Evolutionary conservation across 30 jellyfish, hydroid and myxozoan species (phyloP).

Genomic region (Chironex yamaguchii): DNA sequence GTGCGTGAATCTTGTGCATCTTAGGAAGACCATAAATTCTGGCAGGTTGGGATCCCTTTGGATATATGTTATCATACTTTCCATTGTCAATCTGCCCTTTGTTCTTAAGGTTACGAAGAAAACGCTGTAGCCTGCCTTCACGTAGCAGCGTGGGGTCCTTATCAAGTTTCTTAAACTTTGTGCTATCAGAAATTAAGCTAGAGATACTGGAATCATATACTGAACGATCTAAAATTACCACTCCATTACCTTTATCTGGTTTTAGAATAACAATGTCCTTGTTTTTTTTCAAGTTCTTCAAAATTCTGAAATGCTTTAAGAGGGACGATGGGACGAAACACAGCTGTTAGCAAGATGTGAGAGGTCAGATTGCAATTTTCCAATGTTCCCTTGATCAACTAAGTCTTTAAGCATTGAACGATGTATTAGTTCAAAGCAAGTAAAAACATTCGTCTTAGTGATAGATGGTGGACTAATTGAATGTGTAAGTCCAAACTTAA

Average conservation of each 20-base stretch:
- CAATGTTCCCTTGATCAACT: too few relatives aligned
- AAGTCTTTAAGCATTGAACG: too few relatives aligned
- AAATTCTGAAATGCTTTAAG: background rate
- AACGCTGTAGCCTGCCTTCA: conserved; percentile 26
- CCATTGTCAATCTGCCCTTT: background rate
- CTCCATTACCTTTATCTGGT: conserved; percentile 61
- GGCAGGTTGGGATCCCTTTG: conserved; percentile 15
- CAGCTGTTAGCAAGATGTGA: too few relatives aligned
- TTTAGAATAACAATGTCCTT: background rate
- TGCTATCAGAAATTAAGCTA: background rate
- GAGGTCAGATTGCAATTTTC: too few relatives aligned
- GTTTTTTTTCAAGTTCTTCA: conserved; percentile 1
- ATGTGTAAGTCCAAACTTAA: too few relatives aligned
- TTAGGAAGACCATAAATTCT: conserved; percentile 11
- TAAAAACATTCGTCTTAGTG: too few relatives aligned
- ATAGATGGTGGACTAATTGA: too few relatives aligned
- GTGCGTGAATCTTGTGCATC: background rate
- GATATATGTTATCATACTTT: background rate
- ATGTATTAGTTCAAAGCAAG: too few relatives aligned
- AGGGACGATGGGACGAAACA: too few relatives aligned
- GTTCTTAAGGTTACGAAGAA: conserved; percentile 12
- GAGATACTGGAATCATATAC: background rate
- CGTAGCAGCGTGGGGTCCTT: conserved; percentile 21
- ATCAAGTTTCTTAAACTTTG: conserved; percentile 7
- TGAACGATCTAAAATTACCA: conserved; percentile 23